Evolutionary conservation across 2,797 vertebrate genomes (phyloP), one percentile per base, ranked within the genome.

Genomic region (Leptodactylus fallax): DNA sequence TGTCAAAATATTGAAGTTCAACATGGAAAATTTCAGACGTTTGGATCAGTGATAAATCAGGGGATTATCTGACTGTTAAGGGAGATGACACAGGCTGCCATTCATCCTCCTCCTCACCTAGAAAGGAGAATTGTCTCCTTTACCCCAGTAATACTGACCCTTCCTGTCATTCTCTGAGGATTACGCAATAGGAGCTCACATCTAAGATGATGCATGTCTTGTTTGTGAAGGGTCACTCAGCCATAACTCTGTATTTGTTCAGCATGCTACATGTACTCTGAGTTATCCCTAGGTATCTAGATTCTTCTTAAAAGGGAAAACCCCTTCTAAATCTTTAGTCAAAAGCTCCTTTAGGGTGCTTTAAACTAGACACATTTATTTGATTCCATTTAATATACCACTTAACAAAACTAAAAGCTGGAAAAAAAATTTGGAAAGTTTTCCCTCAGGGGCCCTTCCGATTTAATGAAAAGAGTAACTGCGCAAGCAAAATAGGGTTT

Each of bases 1-100:
- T 89, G 88, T 89, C 88, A 89, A 86, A 89, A 78, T 89, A 79
- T 65, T 83, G 84, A 86, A 82, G 60, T 79, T 86, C 23, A 67
- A 86, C 84, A 86, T 36, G 61, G 63, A 78, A 71, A 76, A 65
- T 71, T 61, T 79, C 80, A 45, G 84, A 79, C 47, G 67, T 86
- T 78, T 78, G 88, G 84, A 77, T 74, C 60, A 49, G 71, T 10
- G 71, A 86, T 67, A 86, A 89, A 86, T 83, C 88, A 56, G 55
- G n/a, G 85, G 79, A 83, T 89, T 82, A 89, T 60, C 53, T 65
- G 84, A 36, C 74, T 86, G 71, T 45, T 69, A 27, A 51, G 61
- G 72, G 60, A 61, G 71, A 51, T 27, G 76, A 51, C 47, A 83
- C 14, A 10, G 27, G 49, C 25, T 79, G 23, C 19, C 74, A 83